A percentile compares a stretch with the other conserved stretches of the same genome.
phyloP scores from a whole-genome alignment of 2,113 vertebrate genomes.

The Tichodroma muraria region DNA sequence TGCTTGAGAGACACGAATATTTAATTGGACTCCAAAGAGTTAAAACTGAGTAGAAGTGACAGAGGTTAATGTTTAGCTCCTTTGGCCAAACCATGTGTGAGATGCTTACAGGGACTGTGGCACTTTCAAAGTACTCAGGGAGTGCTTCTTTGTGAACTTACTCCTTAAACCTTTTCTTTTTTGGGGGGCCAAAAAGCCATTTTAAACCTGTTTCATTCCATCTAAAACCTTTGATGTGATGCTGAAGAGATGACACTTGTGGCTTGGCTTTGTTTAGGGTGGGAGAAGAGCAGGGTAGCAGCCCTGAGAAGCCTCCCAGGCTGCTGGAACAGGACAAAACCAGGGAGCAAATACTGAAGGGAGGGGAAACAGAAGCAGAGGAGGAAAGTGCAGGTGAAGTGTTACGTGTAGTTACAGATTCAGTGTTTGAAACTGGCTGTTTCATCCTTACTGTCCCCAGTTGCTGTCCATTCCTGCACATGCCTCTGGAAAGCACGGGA shows the following conservation, averaged over 20 bases:
- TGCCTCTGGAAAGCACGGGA: not conserved
- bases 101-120: not conserved
- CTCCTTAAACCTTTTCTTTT: not conserved
- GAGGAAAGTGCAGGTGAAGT: not conserved
- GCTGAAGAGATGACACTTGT: not conserved
- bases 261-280: not conserved
- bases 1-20: accelerated
- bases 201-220: not conserved
- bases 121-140: not conserved
- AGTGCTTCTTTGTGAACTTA: not conserved
- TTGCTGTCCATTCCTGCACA: not conserved
- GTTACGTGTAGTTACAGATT: not conserved
- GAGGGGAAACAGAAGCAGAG: not conserved
- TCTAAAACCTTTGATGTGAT: not conserved
- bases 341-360: accelerated
- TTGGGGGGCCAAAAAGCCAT: not conserved
- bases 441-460: not conserved
- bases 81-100: not conserved
- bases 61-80: not conserved
- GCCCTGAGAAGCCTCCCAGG: not conserved
- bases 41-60: not conserved
- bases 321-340: not conserved
- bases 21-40: not conserved
- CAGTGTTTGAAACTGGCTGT: not conserved
- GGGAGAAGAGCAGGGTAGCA: not conserved